Evolutionary conservation across 2,888 invertebrate species (phyloP).

Genomic region (Drosophila affinis): DNA sequence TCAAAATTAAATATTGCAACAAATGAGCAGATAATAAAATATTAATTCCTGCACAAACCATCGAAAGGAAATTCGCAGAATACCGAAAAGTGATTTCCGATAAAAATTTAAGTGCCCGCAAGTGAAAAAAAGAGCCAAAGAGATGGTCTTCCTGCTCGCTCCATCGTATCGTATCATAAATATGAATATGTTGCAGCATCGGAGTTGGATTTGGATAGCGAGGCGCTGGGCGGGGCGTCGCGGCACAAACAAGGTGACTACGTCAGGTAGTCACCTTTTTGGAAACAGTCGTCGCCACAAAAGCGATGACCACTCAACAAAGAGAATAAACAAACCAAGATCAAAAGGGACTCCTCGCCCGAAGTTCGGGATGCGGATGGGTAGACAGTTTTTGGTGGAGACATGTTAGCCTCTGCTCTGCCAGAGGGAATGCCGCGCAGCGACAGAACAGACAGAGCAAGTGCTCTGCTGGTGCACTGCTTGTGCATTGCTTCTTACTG

Average conservation of each 20-base stretch:
- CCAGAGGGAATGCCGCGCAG: constrained; percentile 5
- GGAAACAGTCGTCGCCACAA: constrained; percentile 7
- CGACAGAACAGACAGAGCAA: too few relatives aligned
- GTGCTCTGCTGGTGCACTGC: not conserved
- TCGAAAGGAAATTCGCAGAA: constrained; percentile 68
- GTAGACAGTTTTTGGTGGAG: constrained; percentile 5
- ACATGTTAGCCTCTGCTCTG: constrained; percentile 26
- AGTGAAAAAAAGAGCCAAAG: constrained; percentile 35
- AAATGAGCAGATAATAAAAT: not conserved
- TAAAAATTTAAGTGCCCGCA: constrained; percentile 76
- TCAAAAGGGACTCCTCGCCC: constrained; percentile 12
- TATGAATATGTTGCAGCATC: constrained; percentile 68
- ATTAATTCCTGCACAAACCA: constrained; percentile 11
- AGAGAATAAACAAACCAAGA: constrained; percentile 52
- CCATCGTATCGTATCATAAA: constrained; percentile 60
- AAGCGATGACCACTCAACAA: constrained; percentile 42
- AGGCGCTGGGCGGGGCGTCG: constrained; percentile 16
- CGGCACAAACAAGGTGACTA: constrained; percentile 48
- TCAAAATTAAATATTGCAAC: too few relatives aligned
- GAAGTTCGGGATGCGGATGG: not conserved
- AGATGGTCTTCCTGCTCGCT: too few relatives aligned
- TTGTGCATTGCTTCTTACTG: too few relatives aligned
- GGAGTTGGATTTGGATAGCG: not conserved
- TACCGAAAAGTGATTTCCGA: constrained; percentile 71
- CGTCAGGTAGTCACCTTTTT: constrained; percentile 59